A percentile compares a stretch with the other conserved stretches of the same genome.
These are phyloP conservation scores for Leuciscus idus DNA, from an alignment of 2,113 vertebrate genomes.

Conservation along the genomic window DNA sequence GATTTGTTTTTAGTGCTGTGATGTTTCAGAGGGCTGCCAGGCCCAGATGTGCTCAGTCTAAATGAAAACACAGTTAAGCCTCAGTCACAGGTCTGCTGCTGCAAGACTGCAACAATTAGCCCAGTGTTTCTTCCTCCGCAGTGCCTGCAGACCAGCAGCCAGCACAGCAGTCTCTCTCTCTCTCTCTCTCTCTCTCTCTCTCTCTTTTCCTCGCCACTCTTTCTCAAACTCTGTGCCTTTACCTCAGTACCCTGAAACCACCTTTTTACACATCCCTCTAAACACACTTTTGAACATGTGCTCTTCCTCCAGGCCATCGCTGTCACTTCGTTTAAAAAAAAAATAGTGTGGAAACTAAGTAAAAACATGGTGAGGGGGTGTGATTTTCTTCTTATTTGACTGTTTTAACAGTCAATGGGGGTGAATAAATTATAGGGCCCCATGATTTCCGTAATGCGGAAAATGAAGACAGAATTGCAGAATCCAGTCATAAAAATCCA, in stretches of 20 bases:
- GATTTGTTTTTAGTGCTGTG: constrained; percentile 50
- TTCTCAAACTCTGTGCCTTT: constrained; percentile 1
- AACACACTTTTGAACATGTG: constrained; percentile 12
- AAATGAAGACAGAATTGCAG: too few relatives aligned
- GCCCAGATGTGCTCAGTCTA: constrained; percentile 57
- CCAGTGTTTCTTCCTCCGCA: constrained; percentile 41
- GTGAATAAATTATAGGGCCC: too few relatives aligned
- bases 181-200: neutral
- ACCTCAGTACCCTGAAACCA: neutral
- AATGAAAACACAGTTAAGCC: constrained; percentile 63
- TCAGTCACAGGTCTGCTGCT: constrained; percentile 44
- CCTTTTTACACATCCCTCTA: constrained; percentile 7
- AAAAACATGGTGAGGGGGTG: neutral
- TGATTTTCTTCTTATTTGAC: too few relatives aligned
- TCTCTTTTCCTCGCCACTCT: neutral
- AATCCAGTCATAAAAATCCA: too few relatives aligned
- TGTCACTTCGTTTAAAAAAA: neutral
- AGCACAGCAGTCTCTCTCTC: constrained; percentile 29
- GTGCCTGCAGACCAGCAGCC: constrained; percentile 22
- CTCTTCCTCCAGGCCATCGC: neutral
- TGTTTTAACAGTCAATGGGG: neutral
- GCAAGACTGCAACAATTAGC: constrained; percentile 46
- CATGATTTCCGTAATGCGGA: too few relatives aligned
- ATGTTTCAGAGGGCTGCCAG: neutral
- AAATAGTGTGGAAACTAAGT: neutral